These are phyloP conservation scores for Nemotelus pantherinus DNA, from an alignment of 2,888 invertebrate genomes.

Conservation along the genomic window DNA sequence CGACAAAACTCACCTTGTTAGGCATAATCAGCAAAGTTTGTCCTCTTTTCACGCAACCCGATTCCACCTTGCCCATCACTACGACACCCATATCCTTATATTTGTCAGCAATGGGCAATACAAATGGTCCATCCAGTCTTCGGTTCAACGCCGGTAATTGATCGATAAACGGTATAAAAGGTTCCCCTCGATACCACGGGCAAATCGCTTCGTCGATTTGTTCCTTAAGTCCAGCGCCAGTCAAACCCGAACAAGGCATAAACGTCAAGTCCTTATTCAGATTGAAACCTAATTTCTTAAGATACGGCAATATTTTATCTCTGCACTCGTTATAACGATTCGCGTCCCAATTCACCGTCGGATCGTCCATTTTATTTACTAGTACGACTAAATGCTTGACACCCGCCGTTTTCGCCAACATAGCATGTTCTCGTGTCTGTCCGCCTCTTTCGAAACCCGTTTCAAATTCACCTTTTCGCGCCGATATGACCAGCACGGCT, in stretches of 20 bases:
- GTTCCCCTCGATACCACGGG: conserved; percentile 91
- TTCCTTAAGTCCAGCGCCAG: conserved; percentile 93
- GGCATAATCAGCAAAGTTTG: conserved; percentile 96
- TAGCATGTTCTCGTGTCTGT: conserved; percentile 98
- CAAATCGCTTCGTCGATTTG: conserved; percentile 78
- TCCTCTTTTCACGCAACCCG: conserved; percentile 91
- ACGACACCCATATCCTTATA: conserved; percentile 99
- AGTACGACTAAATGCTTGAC: conserved; percentile 98
- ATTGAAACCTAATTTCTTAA: conserved; percentile 95
- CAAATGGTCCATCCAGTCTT: conserved; percentile 92
- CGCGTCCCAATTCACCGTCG: conserved; percentile 98
- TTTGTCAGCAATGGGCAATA: conserved; percentile 98
- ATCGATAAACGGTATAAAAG: conserved; percentile 97
- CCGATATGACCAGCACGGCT: conserved; percentile 96
- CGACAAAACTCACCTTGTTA: conserved; percentile 80
- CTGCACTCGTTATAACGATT: conserved; percentile 95
- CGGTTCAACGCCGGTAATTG: conserved; percentile 90
- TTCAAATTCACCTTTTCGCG: conserved; percentile 99
- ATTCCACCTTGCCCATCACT: conserved; percentile 98
- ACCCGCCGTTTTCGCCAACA: conserved; percentile 99
- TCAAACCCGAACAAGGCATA: conserved; percentile 97
- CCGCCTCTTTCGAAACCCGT: conserved; percentile 99
- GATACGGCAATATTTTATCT: conserved; percentile 98
- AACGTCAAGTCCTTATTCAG: conserved; percentile 96
- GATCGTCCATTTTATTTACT: conserved; percentile 99